Evolutionary conservation across 2,888 invertebrate genomes (phyloP), one percentile per base, ranked within the genome.

Genomic region (Teleiodes luculella): DNA sequence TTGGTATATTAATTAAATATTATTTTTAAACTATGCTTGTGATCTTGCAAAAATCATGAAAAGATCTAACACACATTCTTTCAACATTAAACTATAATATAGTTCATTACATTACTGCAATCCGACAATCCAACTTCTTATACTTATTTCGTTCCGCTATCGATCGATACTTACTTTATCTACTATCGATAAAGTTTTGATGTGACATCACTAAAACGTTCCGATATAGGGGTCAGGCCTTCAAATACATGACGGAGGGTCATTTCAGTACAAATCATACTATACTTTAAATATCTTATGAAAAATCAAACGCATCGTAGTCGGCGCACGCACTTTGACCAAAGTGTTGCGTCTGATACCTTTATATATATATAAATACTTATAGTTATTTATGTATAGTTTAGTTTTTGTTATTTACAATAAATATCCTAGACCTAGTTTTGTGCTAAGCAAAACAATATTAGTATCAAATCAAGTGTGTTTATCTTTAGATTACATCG

Each of bases 161-260:
- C n/a, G n/a, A n/a, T n/a, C n/a, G n/a, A n/a, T n/a, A n/a, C n/a
- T n/a, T n/a, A n/a, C n/a, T n/a, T n/a, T n/a, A n/a, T n/a, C n/a
- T n/a, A n/a, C 24, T 24, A 63, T 67, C 62, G 66, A 68, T 57
- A 57, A 28, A 37, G 53, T 3, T 8, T 51, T 10, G 10, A n/a
- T 0, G 56, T 39, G 67, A 41, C 78, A 68, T 72, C 83, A 65
- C 78, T 80, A 70, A 55, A 61, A 11, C 20, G 39, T 57, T 65
- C 62, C 72, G 64, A 61, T 76, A 88, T 88, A 86, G 84, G 88
- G 89, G 89, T 82, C 75, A 83, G 82, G 72, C 89, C 89, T 89
- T 88, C 83, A 74, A 74, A 71, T 67, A 63, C 60, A 68, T 67
- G 70, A 75, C 76, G 82, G 81, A 78, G 80, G 78, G 76, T 70